phyloP scores from a whole-genome alignment of 2,888 invertebrate genomes.

The Cosmopolites sordidus region DNA sequence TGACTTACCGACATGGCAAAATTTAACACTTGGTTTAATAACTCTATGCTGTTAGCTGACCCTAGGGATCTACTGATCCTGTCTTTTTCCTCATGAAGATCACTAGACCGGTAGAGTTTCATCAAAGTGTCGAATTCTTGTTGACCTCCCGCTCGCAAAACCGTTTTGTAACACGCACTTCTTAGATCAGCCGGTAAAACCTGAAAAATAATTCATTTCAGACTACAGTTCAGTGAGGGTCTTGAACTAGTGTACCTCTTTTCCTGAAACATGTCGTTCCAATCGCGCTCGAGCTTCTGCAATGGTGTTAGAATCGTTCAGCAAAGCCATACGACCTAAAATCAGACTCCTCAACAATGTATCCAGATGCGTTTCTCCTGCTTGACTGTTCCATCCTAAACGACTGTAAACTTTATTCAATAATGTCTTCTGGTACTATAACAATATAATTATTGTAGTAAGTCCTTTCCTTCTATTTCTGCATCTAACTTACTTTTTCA shows the following conservation, averaged over 20 bases:
- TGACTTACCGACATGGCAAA: slow-evolving; percentile 74
- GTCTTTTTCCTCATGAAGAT: slow-evolving; percentile 91
- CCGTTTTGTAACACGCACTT: slow-evolving; percentile 83
- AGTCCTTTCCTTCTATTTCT: not conserved
- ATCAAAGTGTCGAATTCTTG: slow-evolving; percentile 73
- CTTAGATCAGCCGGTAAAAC: slow-evolving; percentile 71
- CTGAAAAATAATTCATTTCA: not conserved
- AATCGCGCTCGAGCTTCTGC: slow-evolving; percentile 64
- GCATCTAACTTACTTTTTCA: slow-evolving; percentile 48
- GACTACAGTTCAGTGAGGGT: not conserved
- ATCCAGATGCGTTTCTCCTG: slow-evolving; percentile 81
- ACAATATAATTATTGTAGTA: slow-evolving; percentile 2
- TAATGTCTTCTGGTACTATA: slow-evolving; percentile 64
- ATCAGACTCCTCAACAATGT: slow-evolving; percentile 82
- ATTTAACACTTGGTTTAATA: slow-evolving; percentile 70
- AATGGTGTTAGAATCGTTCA: slow-evolving; percentile 74
- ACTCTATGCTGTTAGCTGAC: slow-evolving; percentile 64
- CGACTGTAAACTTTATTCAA: slow-evolving; percentile 66
- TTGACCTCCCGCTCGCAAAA: slow-evolving; percentile 67
- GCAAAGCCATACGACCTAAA: slow-evolving; percentile 74
- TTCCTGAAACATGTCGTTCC: slow-evolving; percentile 64
- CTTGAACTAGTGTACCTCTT: slow-evolving; percentile 48
- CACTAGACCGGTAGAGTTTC: slow-evolving; percentile 74
- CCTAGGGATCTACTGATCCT: slow-evolving; percentile 83
- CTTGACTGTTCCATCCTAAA: slow-evolving; percentile 78